Percentiles rank a stretch among this genome's conserved stretches.
These are phyloP conservation scores for Drosophila ezoana DNA, from an alignment of 2,888 invertebrate genomes.

Conservation along the genomic window DNA sequence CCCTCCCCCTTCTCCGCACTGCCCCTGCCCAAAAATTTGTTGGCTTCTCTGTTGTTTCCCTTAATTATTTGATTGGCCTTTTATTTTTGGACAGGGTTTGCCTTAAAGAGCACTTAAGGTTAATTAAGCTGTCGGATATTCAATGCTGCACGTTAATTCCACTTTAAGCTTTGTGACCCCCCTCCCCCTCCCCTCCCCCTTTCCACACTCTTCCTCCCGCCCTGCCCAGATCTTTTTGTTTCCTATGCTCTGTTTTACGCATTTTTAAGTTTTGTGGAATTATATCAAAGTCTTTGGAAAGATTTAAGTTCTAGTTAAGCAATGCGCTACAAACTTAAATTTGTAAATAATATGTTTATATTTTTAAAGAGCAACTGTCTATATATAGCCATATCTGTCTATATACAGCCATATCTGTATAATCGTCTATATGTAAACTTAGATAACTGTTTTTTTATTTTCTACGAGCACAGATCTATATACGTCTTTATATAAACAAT, in stretches of 20 bases:
- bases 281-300: no score
- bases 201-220: not conserved
- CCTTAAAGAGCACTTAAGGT: constrained; percentile 22
- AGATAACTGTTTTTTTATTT: no score
- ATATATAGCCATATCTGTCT: no score
- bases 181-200: not conserved
- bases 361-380: no score
- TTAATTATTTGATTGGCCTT: constrained; percentile 25
- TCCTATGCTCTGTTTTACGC: no score
- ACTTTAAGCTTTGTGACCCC: constrained; percentile 5
- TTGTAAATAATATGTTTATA: no score
- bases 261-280: no score
- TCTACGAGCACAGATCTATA: not conserved
- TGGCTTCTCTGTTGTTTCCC: not conserved
- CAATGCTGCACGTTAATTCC: constrained; percentile 5
- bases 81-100: not conserved
- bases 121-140: constrained; percentile 35
- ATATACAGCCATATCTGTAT: no score
- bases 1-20: no score
- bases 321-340: no score
- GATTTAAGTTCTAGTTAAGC: no score
- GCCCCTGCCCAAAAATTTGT: not conserved
- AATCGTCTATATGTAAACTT: no score
- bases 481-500: not conserved
- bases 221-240: not conserved